Percentiles rank a stretch among this genome's conserved stretches.
These are phyloP conservation scores for Euglossa dilemma DNA, from an alignment of 1,140 invertebrate genomes.

Conservation along the genomic window DNA sequence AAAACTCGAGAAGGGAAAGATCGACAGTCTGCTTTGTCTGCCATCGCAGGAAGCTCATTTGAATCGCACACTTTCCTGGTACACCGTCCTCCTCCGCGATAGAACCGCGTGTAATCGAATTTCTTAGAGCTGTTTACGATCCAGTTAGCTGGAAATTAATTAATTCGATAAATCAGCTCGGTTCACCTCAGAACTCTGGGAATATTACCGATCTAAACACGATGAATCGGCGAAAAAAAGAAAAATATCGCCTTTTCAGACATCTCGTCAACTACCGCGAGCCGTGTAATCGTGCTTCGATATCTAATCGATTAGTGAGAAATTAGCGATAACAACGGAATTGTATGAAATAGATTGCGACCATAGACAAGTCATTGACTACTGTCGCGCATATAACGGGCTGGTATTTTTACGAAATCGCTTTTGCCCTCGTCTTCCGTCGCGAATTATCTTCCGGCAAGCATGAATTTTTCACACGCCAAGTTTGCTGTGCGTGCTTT, in stretches of 20 bases:
- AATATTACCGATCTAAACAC: not conserved
- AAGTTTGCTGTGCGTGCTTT: no score
- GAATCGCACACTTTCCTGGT: not conserved
- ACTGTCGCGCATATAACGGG: not conserved
- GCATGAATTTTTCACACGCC: not conserved
- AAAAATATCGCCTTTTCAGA: not conserved
- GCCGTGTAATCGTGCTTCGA: not conserved
- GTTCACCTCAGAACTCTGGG: not conserved
- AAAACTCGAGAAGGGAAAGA: no score
- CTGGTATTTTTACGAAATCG: not conserved
- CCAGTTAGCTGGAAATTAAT: constrained; percentile 25
- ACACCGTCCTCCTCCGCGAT: not conserved
- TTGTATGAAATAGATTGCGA: not conserved
- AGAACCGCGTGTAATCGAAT: constrained; percentile 12
- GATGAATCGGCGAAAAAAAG: not conserved
- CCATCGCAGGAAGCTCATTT: not conserved
- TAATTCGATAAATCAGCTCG: not conserved
- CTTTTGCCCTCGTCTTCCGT: not conserved
- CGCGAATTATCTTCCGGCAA: not conserved
- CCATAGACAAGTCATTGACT: not conserved
- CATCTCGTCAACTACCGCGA: not conserved
- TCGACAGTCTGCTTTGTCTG: no score
- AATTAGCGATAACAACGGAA: constrained; percentile 9
- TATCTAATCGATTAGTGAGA: constrained; percentile 8
- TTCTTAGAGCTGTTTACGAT: constrained; percentile 29